These are phyloP conservation scores for Cotesia congregata DNA, from an alignment of 2,888 invertebrate genomes.

Conservation along the genomic window DNA sequence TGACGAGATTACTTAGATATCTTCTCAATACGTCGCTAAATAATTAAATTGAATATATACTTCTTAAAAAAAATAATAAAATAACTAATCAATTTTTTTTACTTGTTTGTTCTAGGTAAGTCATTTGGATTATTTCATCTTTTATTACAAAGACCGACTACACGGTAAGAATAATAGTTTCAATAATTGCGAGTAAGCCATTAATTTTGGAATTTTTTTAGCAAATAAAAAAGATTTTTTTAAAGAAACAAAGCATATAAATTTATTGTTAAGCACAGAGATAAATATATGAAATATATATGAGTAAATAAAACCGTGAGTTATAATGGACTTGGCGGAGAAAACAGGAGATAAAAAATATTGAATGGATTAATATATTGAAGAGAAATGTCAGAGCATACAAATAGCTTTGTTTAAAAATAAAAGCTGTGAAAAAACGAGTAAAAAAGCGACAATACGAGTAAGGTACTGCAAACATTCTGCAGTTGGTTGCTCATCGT, in stretches of 20 bases:
- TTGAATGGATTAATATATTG: conserved; percentile 8
- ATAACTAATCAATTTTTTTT: background rate
- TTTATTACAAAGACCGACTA: background rate
- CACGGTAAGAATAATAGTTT: background rate
- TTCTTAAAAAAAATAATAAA: background rate
- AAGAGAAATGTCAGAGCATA: conserved; percentile 14
- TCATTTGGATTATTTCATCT: background rate
- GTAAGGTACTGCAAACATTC: conserved; percentile 3
- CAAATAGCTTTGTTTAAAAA: conserved; percentile 18
- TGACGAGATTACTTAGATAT: background rate
- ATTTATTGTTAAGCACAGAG: background rate
- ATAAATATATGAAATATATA: background rate
- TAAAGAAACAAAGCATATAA: background rate
- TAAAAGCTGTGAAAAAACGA: background rate
- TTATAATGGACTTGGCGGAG: background rate
- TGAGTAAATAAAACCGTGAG: background rate
- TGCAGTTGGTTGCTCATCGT: conserved; percentile 8
- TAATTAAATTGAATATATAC: background rate
- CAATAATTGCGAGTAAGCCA: no score
- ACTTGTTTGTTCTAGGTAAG: background rate
- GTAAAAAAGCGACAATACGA: background rate
- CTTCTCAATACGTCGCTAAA: background rate
- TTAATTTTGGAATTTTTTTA: background rate
- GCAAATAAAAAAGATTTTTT: background rate
- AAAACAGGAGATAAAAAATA: background rate